These are phyloP conservation scores for Haliclona indistincta DNA, from an alignment of 37 sponge, comb jelly and placozoan species.

Conservation along the genomic window DNA sequence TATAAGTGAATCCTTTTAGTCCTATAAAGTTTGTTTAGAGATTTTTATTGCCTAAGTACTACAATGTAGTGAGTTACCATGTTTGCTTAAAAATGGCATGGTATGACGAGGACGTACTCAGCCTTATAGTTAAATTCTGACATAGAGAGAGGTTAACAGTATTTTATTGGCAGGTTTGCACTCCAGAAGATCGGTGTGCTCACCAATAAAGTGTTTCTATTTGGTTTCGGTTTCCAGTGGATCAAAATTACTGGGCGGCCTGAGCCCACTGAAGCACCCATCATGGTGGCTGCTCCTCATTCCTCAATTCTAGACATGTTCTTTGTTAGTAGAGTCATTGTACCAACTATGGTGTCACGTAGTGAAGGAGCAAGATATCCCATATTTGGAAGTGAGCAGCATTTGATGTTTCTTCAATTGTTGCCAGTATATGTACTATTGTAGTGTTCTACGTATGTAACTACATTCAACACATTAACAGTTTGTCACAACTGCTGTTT, in stretches of 20 bases:
- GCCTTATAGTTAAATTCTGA: not conserved
- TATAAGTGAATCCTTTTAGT: constrained; percentile 5
- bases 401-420: not conserved
- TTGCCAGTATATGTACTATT: not conserved
- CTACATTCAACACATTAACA: not conserved
- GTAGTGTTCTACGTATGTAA: not conserved
- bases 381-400: constrained; percentile 65
- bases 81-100: no score
- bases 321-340: not conserved
- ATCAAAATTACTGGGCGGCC: constrained; percentile 34
- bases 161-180: constrained; percentile 35
- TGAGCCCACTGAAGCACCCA: constrained; percentile 44
- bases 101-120: no score
- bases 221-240: constrained; percentile 71
- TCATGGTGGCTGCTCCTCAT: constrained; percentile 64
- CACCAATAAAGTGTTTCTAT: constrained; percentile 27
- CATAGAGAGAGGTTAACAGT: not conserved
- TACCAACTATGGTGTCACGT: constrained; percentile 47
- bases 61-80: no score
- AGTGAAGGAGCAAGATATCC: constrained; percentile 15
- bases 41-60: no score
- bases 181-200: not conserved
- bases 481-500: not conserved
- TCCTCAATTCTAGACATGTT: constrained; percentile 65
- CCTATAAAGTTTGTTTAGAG: not conserved